Evolutionary conservation across 2,888 invertebrate genomes (phyloP).

Genomic region (Pteria penguin): DNA sequence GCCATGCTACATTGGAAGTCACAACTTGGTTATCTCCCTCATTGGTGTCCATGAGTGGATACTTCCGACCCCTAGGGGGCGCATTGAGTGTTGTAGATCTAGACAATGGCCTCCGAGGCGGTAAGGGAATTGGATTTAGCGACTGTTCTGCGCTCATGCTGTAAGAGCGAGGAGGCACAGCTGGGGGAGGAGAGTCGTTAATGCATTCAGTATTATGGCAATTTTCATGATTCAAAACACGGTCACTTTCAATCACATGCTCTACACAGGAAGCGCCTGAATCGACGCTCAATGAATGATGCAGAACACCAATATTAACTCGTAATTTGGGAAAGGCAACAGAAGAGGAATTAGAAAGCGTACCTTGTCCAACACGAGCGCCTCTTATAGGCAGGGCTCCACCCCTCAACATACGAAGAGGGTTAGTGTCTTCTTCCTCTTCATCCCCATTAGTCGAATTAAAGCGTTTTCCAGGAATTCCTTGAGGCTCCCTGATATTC

Average conservation of each 20-base stretch:
- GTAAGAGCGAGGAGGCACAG: slow-evolving; percentile 65
- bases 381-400: slow-evolving; percentile 73
- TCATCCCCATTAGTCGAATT: slow-evolving; percentile 64
- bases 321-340: slow-evolving; percentile 56
- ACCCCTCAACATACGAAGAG: slow-evolving; percentile 84
- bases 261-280: slow-evolving; percentile 51
- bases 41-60: slow-evolving; percentile 84
- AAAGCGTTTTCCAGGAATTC: slow-evolving; percentile 68
- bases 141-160: slow-evolving; percentile 58
- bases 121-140: slow-evolving; percentile 86
- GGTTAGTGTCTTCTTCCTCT: slow-evolving; percentile 83
- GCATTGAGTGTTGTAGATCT: slow-evolving; percentile 83
- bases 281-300: slow-evolving; percentile 61
- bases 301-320: slow-evolving; percentile 51
- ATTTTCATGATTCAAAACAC: neutral
- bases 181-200: slow-evolving; percentile 54
- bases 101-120: slow-evolving; percentile 86
- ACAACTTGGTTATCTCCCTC: neutral
- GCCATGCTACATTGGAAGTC: slow-evolving; percentile 41
- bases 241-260: slow-evolving; percentile 39
- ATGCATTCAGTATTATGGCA: slow-evolving; percentile 24
- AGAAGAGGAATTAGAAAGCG: slow-evolving; percentile 59
- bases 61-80: slow-evolving; percentile 88
- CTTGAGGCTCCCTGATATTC: slow-evolving; percentile 74
- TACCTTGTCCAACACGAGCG: slow-evolving; percentile 71